These are phyloP conservation scores for Chymomyza amoena DNA, from an alignment of 2,888 invertebrate species.

Conservation along the genomic window DNA sequence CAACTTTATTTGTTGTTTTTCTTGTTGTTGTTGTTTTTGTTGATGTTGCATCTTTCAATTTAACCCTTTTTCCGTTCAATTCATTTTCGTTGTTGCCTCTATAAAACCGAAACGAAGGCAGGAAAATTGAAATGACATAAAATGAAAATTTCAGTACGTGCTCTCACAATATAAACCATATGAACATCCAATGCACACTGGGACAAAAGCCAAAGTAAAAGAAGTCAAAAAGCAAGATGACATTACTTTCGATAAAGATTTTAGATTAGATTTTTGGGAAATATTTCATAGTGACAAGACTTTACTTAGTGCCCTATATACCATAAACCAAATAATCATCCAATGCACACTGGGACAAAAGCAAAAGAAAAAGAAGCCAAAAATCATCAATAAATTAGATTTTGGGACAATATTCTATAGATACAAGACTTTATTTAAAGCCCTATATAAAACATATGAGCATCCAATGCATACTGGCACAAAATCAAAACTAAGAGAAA, in stretches of 20 bases:
- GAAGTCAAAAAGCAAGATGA: neutral
- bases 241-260: neutral
- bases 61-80: conserved; percentile 60
- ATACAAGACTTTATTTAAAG: no score
- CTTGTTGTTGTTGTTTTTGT: conserved; percentile 22
- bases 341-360: neutral
- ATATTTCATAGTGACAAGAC: no score
- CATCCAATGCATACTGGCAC: no score
- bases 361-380: neutral
- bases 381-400: neutral
- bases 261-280: no score
- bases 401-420: no score
- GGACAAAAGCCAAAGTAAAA: conserved; percentile 18
- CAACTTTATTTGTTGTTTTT: conserved; percentile 19
- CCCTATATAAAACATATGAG: no score
- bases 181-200: conserved; percentile 44
- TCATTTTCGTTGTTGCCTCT: conserved; percentile 62
- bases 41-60: conserved; percentile 60
- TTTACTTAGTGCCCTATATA: no score
- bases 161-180: conserved; percentile 42
- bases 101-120: conserved; percentile 45
- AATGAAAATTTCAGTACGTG: conserved; percentile 71
- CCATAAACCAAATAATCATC: neutral
- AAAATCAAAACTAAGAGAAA: no score
- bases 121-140: conserved; percentile 71